phyloP scores from a whole-genome alignment of 2,113 vertebrate genomes.

The Thymallus thymallus region DNA sequence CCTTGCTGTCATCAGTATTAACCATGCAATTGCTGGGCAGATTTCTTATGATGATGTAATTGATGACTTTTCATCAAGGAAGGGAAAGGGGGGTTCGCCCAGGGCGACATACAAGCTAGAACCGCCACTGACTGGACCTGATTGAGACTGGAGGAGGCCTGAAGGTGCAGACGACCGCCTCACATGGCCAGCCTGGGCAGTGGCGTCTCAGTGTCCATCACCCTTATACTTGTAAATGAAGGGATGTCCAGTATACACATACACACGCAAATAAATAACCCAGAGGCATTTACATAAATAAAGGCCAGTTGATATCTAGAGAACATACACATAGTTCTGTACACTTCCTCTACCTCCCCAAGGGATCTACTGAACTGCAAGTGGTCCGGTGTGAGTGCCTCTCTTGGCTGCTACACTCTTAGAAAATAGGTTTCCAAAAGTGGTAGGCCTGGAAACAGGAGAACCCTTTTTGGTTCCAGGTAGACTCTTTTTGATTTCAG shows the following conservation, averaged over 20 bases:
- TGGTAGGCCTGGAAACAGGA: no score
- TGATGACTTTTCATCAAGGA: no score
- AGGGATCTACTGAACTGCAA: not conserved
- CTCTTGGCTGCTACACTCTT: not conserved
- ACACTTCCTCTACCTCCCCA: not conserved
- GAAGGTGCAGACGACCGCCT: conserved; percentile 40
- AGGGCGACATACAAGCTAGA: no score
- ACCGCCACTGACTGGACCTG: conserved; percentile 44
- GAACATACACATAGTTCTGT: not conserved
- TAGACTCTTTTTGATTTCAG: no score
- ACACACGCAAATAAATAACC: not conserved
- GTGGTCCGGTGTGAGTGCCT: not conserved
- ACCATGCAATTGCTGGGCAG: no score
- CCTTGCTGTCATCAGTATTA: no score
- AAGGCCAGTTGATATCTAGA: not conserved
- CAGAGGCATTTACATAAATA: not conserved
- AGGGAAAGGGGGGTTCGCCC: no score
- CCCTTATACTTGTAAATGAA: conserved; percentile 44
- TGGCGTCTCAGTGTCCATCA: conserved; percentile 37
- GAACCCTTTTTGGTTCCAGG: no score
- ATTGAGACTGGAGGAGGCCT: conserved; percentile 44
- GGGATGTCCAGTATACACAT: conserved; percentile 22
- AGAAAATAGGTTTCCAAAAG: no score
- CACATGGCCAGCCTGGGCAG: conserved; percentile 39
- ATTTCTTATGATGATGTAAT: no score